Conservation (phyloP, 2,113 vertebrate species). For the Hydrochoerus hydrochaeris region DNA sequence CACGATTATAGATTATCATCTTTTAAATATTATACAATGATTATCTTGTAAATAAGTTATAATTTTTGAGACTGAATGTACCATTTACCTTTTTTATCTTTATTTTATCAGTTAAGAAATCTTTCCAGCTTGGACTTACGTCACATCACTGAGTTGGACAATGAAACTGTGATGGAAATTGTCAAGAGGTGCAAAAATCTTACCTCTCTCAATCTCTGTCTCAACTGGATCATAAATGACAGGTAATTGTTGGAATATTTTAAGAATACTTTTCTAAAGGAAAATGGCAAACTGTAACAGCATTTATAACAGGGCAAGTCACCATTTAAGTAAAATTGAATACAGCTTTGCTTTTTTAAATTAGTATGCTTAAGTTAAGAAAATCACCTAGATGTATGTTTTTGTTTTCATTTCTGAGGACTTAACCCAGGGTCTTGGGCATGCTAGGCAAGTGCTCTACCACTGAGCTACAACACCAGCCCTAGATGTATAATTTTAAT, state of each 20-base stretch:
- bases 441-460: background rate
- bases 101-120: slow-evolving; percentile 91
- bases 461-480: background rate
- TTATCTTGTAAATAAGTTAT: slow-evolving; percentile 23
- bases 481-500: background rate
- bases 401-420: background rate
- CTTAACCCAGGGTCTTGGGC: background rate
- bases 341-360: slow-evolving; percentile 23
- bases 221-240: slow-evolving; percentile 99
- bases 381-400: background rate
- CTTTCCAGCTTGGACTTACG: slow-evolving; percentile 96
- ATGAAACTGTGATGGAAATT: slow-evolving; percentile 99
- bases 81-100: slow-evolving; percentile 70
- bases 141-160: slow-evolving; percentile 99
- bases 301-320: background rate
- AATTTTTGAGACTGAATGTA: slow-evolving; percentile 43
- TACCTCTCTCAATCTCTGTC: slow-evolving; percentile 98
- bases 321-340: slow-evolving; percentile 8
- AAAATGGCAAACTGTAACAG: slow-evolving; percentile 54
- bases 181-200: slow-evolving; percentile 97
- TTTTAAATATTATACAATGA: background rate
- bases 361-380: background rate
- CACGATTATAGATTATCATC: background rate
- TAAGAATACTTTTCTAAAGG: slow-evolving; percentile 43
- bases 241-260: slow-evolving; percentile 87